Conservation (phyloP, 1,140 invertebrate genomes). For the Mesaphorura yosii region DNA sequence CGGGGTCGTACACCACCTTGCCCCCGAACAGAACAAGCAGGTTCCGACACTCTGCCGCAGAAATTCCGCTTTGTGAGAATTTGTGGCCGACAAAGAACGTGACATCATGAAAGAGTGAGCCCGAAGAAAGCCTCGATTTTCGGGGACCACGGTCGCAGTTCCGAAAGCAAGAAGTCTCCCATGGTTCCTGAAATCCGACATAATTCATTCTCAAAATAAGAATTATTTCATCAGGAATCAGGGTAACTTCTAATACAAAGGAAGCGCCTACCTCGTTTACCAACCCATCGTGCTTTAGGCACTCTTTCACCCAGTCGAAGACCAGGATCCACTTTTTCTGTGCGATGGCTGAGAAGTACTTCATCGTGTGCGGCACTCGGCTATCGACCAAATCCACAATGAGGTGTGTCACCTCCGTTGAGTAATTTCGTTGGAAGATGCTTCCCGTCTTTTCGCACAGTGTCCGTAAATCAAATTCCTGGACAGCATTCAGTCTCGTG, state of each 20-base stretch:
- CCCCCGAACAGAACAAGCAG: background rate
- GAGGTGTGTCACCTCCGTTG: conserved; percentile 21
- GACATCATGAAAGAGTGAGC: background rate
- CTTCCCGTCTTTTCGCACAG: conserved; percentile 19
- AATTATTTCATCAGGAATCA: background rate
- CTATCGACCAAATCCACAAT: conserved; percentile 12
- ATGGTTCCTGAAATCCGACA: background rate
- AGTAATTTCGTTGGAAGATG: background rate
- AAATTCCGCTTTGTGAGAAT: background rate
- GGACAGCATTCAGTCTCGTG: conserved; percentile 9
- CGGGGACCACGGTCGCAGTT: background rate
- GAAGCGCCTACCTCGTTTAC: conserved; percentile 3
- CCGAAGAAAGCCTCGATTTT: background rate
- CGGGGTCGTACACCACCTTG: background rate
- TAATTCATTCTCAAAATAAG: too few relatives aligned
- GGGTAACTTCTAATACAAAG: background rate
- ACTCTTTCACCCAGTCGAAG: conserved; percentile 23
- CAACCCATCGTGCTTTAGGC: conserved; percentile 6
- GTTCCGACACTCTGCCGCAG: background rate
- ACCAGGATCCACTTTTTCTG: conserved; percentile 26
- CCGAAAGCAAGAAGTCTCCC: too few relatives aligned
- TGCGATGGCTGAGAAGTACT: conserved; percentile 28
- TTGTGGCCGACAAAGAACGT: too few relatives aligned
- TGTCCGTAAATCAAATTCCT: conserved; percentile 9
- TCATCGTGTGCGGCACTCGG: conserved; percentile 23